Evolutionary conservation across 2,797 vertebrate species (phyloP), one percentile per base, ranked within the genome.

Genomic region (Eupleurogrammus muticus): DNA sequence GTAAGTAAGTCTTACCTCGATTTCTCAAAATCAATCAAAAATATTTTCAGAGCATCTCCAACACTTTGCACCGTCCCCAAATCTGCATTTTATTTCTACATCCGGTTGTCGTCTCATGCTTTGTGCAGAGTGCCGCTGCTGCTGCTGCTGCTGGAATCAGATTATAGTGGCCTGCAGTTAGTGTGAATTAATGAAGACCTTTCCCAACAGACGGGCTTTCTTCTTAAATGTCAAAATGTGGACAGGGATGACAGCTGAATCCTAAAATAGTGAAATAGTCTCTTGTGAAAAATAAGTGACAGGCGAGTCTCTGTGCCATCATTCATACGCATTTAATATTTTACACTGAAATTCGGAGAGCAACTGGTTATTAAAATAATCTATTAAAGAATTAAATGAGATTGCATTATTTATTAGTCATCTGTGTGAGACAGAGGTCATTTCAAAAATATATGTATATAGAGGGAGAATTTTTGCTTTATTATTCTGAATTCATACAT

Each of bases 161-260:
- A 81, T 73, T 47, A 50, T 6, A 21, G 36, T 40, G 14, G 54
- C 59, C 55, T 24, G 67, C 23, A 34, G 24, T 56, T 13, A 24
- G 17, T 24, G 55, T 73, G 62, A 79, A 84, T 80, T 76, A 73
- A 84, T 82, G 28, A 79, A 63, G 67, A 53, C n/a, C 6, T 68
- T 51, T 73, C 50, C 42, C 67, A 36, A 70, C 53, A 76, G 62
- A 57, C 34, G 0, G 7, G 34, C 32, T 85, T 79, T 76, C 63
- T 87, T 68, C 32, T 63, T 70, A 73, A 85, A 80, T 80, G 77
- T 73, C 77, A 86, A 59, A 54, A 19, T 51, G 9, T 62, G 19
- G 40, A 35, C 4, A 8, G 2, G n/a, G 48, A 52, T 49, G 28
- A 54, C 65, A 68, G 48, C 14, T 23, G 52, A 44, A 62, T 67